A percentile compares a stretch with the other conserved stretches of the same genome.
Conservation (phyloP, 2,113 vertebrate genomes). For the Phrynocephalus versicolor region DNA sequence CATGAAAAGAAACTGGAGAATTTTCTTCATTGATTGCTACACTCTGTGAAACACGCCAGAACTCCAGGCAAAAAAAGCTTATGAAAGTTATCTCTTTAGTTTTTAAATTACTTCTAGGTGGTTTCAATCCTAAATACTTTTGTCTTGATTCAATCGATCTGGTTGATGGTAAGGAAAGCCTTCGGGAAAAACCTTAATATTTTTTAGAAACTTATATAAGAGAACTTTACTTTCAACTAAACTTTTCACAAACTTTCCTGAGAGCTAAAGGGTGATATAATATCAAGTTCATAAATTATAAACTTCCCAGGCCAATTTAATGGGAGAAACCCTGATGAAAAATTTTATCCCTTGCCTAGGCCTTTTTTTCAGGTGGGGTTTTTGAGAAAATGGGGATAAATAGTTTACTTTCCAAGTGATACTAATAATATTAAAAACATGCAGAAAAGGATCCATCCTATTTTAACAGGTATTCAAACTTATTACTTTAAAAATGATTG, state of each 20-base stretch:
- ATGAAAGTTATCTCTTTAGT: not conserved
- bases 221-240: slow-evolving; percentile 18
- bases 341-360: slow-evolving; percentile 1
- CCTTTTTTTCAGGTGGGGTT: not conserved
- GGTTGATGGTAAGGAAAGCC: not conserved
- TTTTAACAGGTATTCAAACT: slow-evolving; percentile 23
- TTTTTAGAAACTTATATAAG: not conserved
- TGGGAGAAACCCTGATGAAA: not conserved
- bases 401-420: slow-evolving; percentile 29
- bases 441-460: slow-evolving; percentile 11
- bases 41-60: not conserved
- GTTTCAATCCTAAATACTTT: not conserved
- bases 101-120: not conserved
- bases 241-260: not conserved
- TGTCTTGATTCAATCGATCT: not conserved
- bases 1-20: not conserved
- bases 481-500: slow-evolving; percentile 41
- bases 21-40: not conserved
- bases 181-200: not conserved
- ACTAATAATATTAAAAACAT: not conserved
- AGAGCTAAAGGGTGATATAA: not conserved
- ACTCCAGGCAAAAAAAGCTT: not conserved
- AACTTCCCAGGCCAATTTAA: not conserved
- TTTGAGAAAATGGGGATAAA: not conserved
- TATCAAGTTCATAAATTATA: slow-evolving; percentile 2